phyloP scores from a whole-genome alignment of 1,140 invertebrate genomes.

The Schlechtendalia chinensis region DNA sequence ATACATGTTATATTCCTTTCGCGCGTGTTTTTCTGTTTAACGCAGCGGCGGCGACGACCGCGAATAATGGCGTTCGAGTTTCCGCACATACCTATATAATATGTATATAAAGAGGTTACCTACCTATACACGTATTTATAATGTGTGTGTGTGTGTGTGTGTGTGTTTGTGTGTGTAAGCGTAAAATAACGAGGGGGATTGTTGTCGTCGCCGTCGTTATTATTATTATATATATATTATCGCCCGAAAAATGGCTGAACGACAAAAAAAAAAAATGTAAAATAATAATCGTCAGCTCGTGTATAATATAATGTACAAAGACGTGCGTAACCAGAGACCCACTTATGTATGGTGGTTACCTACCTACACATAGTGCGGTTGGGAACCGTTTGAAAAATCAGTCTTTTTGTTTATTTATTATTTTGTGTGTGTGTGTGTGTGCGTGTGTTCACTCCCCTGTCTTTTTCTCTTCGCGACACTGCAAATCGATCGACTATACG shows the following conservation, averaged over 20 bases:
- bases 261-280: not conserved
- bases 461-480: not conserved
- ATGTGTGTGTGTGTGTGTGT: not conserved
- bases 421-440: too few species aligned
- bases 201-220: slow-evolving; percentile 9
- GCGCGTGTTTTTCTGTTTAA: not conserved
- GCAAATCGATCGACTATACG: slow-evolving; percentile 32
- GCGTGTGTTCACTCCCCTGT: not conserved
- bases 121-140: not conserved
- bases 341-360: not conserved
- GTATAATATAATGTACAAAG: not conserved
- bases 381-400: slow-evolving; percentile 39
- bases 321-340: slow-evolving; percentile 43
- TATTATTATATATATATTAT: slow-evolving; percentile 13
- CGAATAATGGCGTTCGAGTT: slow-evolving; percentile 11
- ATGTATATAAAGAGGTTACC: not conserved
- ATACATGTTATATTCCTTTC: not conserved
- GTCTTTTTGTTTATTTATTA: slow-evolving; percentile 3
- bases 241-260: slow-evolving; percentile 18
- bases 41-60: not conserved
- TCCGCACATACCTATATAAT: slow-evolving; percentile 2
- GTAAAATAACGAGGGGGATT: slow-evolving; percentile 41
- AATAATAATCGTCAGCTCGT: not conserved
- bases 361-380: not conserved
- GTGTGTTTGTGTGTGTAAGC: not conserved